Base-by-base conservation (phyloP, 2,888 invertebrate species). In the Amblyjoppa fuscipennis region DNA sequence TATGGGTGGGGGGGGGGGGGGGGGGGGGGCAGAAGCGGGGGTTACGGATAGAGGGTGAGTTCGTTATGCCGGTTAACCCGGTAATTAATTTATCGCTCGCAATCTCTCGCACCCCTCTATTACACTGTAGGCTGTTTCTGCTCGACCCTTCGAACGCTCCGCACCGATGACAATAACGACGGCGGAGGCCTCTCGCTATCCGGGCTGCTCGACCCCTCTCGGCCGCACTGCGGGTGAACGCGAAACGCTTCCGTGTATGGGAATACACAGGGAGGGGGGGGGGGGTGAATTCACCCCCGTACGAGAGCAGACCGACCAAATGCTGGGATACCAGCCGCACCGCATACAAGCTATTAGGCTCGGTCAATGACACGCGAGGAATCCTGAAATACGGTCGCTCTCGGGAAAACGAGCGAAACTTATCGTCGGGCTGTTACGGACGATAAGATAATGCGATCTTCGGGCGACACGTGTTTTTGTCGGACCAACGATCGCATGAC, bases 31-130 rank as follows among this genome's bases (percentile, higher is more conserved):
- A 20, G 34, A 41, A 3, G 20, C 51, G 59, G 28, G 38, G 25
- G 51, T 20, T 31, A 51, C n/a, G 45, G 41, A 20, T 49, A 79
- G 51, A 70, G 85, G 81, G 84, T 73, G 84, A 88, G 89, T 89
- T 89, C 88, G 89, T 90, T 90, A 90, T 89, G 87, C 89, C 88
- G 88, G 89, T 90, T 90, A 90, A 90, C 88, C 88, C 87, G 73
- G 88, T 90, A 90, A 91, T 90, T 91, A 90, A 88, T 88, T 85
- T 85, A 87, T 88, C 84, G 85, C 84, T 71, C 74, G 69, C 84
- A 75, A 88, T 88, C 87, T 87, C 80, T 84, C 84, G 84, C 84
- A 83, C 77, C 74, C 81, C 70, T 59, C 59, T 59, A 59, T 59
- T 28, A 59, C 28, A 28, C 53, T 84, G 53, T 49, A 13, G 38